Conservation (phyloP, 2,888 invertebrate species). For the Meta bourneti region DNA sequence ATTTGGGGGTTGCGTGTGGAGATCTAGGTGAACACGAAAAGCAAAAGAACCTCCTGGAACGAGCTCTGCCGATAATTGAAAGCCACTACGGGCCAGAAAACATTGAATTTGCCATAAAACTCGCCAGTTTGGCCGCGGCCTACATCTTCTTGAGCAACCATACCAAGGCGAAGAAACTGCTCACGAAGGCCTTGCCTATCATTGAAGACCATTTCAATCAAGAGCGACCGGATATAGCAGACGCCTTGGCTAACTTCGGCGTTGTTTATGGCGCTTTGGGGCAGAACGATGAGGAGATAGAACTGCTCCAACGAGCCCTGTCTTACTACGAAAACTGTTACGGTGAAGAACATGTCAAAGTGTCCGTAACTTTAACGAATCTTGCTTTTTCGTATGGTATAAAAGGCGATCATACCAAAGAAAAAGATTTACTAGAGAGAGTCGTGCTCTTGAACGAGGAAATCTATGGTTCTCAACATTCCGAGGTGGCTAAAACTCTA, state of each 20-base stretch:
- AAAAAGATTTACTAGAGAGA: slow-evolving; percentile 49
- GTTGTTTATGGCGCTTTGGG: slow-evolving; percentile 64
- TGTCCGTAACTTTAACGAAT: slow-evolving; percentile 58
- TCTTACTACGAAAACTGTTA: slow-evolving; percentile 43
- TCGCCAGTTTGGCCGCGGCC: slow-evolving; percentile 56
- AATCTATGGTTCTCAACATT: slow-evolving; percentile 48
- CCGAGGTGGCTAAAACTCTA: slow-evolving; percentile 53
- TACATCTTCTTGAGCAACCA: slow-evolving; percentile 61
- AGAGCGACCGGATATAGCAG: slow-evolving; percentile 43
- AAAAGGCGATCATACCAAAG: slow-evolving; percentile 25
- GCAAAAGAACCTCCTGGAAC: slow-evolving; percentile 54
- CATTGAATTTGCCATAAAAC: slow-evolving; percentile 58
- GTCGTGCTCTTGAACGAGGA: slow-evolving; percentile 46
- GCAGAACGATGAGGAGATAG: slow-evolving; percentile 46
- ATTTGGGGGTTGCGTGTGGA: slow-evolving; percentile 55
- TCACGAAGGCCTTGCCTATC: slow-evolving; percentile 44
- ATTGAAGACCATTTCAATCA: slow-evolving; percentile 27
- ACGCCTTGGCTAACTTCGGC: slow-evolving; percentile 56
- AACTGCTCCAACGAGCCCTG: slow-evolving; percentile 43
- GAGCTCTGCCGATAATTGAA: slow-evolving; percentile 30
- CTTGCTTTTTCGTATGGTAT: slow-evolving; percentile 53
- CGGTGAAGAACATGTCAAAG: slow-evolving; percentile 60
- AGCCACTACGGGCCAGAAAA: slow-evolving; percentile 41
- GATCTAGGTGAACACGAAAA: slow-evolving; percentile 57
- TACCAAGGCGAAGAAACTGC: slow-evolving; percentile 55